Conservation (phyloP, 2,797 vertebrate species). For the Hybognathus amarus region DNA sequence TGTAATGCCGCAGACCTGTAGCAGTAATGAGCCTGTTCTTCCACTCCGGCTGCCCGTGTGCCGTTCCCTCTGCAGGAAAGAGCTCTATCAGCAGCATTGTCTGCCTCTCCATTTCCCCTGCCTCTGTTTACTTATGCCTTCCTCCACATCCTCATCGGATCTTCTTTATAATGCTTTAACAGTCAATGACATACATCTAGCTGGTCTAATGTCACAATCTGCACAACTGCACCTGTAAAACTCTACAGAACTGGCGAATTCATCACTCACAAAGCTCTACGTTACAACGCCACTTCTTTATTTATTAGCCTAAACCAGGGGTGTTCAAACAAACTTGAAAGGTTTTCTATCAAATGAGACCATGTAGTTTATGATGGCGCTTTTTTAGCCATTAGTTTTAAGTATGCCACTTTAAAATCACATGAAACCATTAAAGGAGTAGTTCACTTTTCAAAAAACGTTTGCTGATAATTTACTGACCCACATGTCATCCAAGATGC, state of each 20-base stretch:
- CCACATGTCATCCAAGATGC: no score
- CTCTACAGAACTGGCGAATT: background rate
- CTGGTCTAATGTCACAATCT: background rate
- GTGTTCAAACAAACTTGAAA: background rate
- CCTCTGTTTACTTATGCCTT: constrained; percentile 41
- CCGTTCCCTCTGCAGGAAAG: constrained; percentile 58
- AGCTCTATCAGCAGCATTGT: constrained; percentile 57
- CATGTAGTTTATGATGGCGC: no score
- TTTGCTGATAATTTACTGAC: no score
- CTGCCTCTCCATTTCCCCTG: constrained; percentile 55
- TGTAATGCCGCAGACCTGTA: constrained; percentile 29
- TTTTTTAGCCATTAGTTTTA: no score
- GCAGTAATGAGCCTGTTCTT: constrained; percentile 48
- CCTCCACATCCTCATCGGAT: constrained; percentile 33
- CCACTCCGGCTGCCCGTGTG: constrained; percentile 40
- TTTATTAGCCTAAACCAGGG: background rate
- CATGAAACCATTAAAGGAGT: no score
- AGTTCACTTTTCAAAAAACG: no score
- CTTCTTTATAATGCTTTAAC: constrained; percentile 41
- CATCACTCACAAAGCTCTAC: background rate
- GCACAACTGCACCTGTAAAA: background rate
- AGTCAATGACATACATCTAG: background rate
- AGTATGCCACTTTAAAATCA: background rate
- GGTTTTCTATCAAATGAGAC: background rate
- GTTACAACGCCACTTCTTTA: background rate